Base-by-base conservation (phyloP, 2,888 invertebrate species). In the Sycophila texana region DNA sequence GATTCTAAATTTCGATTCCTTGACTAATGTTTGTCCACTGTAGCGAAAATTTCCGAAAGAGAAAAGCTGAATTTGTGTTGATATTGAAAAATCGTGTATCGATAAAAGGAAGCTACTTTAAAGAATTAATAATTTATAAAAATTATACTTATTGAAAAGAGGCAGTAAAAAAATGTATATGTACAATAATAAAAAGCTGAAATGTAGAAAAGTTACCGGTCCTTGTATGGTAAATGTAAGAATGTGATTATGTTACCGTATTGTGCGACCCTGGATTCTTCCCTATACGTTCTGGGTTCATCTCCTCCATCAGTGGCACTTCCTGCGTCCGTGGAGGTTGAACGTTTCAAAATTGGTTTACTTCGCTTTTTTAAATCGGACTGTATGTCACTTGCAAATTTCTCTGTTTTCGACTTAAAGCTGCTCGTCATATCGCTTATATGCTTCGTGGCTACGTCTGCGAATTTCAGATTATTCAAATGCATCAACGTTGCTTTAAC, bases 191-290 rank as follows among this genome's bases (percentile, higher is more conserved):
- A n/a, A 7, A 39, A 39, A 12, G 18, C 39, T 68, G 18, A 61
- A 57, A 51, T 68, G n/a, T 51, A 68, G 7, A 67, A 30, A 13
- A 57, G 14, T 76, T 66, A 76, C 30, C 39, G 13, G 70, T 55
- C 20, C 51, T 65, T 77, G 63, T 16, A 20, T 26, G 4, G 18
- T 14, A 72, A 58, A 57, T 66, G 13, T 51, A 65, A n/a, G 20
- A 72, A 49, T 4, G 58, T 60, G 39, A n/a, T 66, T 13, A 39
- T 60, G 71, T 93, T 92, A 95, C 95, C 95, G 88, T 94, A 94
- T 91, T 94, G 94, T 63, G 94, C 92, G 60, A 94, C 92, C 85
- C 94, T 92, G n/a, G 93, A 92, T 85, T 95, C 94, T 87, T 95
- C 94, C 81, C 94, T 91, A 87, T 94, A 95, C 16, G 94, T 93